Conservation (phyloP, 2,797 vertebrate species). For the Parambassis ranga region DNA sequence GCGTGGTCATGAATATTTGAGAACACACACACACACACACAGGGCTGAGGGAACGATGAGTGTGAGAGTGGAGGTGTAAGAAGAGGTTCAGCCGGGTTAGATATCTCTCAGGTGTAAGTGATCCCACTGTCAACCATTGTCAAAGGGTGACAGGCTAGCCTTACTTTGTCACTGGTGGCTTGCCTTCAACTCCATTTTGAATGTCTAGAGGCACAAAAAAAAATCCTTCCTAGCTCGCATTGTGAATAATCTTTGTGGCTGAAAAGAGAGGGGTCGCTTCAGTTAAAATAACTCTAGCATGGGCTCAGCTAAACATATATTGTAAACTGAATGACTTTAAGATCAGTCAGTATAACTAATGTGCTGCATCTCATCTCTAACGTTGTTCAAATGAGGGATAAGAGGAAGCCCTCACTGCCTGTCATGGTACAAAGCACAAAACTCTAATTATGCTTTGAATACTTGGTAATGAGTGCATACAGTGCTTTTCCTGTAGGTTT, state of each 20-base stretch:
- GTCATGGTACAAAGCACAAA: slow-evolving; percentile 10
- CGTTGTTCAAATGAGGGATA: slow-evolving; percentile 16
- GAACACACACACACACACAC: slow-evolving; percentile 36
- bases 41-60: slow-evolving; percentile 46
- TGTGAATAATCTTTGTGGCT: slow-evolving; percentile 16
- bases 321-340: neutral
- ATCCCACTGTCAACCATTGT: slow-evolving; percentile 52
- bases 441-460: slow-evolving; percentile 8
- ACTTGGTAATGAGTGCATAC: neutral
- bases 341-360: slow-evolving; percentile 5
- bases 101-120: slow-evolving; percentile 59
- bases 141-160: slow-evolving; percentile 51
- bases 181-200: slow-evolving; percentile 45
- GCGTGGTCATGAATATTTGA: slow-evolving; percentile 76
- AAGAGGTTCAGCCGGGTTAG: slow-evolving; percentile 32
- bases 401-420: neutral
- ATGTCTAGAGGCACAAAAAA: slow-evolving; percentile 10
- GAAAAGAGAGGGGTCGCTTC: slow-evolving; percentile 3
- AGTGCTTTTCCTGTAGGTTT: neutral
- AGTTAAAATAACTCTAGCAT: slow-evolving; percentile 7
- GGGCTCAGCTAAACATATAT: slow-evolving; percentile 7
- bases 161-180: slow-evolving; percentile 50
- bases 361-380: slow-evolving; percentile 8
- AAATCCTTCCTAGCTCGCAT: slow-evolving; percentile 24
- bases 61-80: slow-evolving; percentile 43